These are phyloP conservation scores for Brachionus rubens DNA, from an alignment of 1,140 invertebrate species.

Conservation along the genomic window DNA sequence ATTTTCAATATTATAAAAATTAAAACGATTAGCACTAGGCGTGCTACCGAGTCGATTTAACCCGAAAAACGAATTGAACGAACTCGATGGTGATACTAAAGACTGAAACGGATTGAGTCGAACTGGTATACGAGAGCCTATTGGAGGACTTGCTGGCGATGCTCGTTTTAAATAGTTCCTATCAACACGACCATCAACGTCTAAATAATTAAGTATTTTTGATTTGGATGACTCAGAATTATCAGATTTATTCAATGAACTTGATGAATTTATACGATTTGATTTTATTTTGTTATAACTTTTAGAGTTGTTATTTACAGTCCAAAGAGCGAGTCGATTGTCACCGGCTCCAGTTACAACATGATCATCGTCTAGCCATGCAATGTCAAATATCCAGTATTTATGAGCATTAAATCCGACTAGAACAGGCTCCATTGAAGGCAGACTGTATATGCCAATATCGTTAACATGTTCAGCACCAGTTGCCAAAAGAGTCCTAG, in stretches of 20 bases:
- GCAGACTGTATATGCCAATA: slow-evolving; percentile 84
- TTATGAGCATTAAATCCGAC: slow-evolving; percentile 80
- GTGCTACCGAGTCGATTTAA: neutral
- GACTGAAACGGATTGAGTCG: neutral
- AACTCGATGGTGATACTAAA: neutral
- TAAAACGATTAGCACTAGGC: neutral
- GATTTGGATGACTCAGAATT: slow-evolving; percentile 4
- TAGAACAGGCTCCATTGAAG: slow-evolving; percentile 86
- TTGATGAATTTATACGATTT: slow-evolving; percentile 10
- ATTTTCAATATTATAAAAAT: slow-evolving; percentile 38
- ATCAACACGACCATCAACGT: slow-evolving; percentile 7
- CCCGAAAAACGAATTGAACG: slow-evolving; percentile 1
- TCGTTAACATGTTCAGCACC: slow-evolving; percentile 86
- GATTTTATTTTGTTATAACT: neutral
- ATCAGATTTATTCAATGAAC: neutral
- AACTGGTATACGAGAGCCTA: neutral
- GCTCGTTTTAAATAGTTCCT: neutral
- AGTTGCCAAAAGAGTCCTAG: slow-evolving; percentile 80
- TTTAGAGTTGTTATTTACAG: slow-evolving; percentile 54
- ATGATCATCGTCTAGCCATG: slow-evolving; percentile 92
- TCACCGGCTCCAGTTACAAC: slow-evolving; percentile 87
- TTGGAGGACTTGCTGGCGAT: neutral
- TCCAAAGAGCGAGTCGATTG: slow-evolving; percentile 66
- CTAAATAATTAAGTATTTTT: slow-evolving; percentile 13
- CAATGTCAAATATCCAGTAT: slow-evolving; percentile 92